These are phyloP conservation scores for Parauchenoglanis punctatus DNA, from an alignment of 2,797 vertebrate genomes.

Conservation along the genomic window DNA sequence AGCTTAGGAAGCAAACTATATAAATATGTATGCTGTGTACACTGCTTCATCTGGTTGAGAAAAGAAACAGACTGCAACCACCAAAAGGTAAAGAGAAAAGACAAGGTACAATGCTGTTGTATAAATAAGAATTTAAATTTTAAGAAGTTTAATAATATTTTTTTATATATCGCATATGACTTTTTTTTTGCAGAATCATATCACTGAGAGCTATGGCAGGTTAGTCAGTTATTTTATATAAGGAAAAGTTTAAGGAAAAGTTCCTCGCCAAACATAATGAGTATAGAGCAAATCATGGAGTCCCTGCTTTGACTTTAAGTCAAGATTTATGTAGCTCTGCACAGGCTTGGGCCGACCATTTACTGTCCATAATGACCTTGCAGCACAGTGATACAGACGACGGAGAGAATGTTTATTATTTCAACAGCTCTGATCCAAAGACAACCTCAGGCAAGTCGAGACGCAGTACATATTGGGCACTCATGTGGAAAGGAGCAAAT, in stretches of 20 bases:
- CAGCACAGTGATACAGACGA: conserved; percentile 49
- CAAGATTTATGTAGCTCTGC: conserved; percentile 42
- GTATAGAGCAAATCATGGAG: conserved; percentile 48
- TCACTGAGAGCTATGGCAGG: conserved; percentile 22
- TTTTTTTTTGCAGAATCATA: background rate
- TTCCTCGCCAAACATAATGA: conserved; percentile 56
- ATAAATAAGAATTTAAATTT: background rate
- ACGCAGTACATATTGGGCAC: background rate
- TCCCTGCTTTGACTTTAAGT: conserved; percentile 38
- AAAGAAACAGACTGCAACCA: background rate
- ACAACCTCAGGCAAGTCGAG: conserved; percentile 6
- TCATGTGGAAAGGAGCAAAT: background rate
- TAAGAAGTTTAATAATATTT: background rate
- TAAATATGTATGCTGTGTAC: background rate
- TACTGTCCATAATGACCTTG: conserved; percentile 8
- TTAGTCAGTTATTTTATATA: background rate
- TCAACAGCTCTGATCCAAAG: conserved; percentile 29
- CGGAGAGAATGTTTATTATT: conserved; percentile 59
- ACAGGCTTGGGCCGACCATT: conserved; percentile 59
- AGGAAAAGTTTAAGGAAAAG: conserved; percentile 41
- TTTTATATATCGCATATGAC: background rate
- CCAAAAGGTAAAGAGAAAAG: background rate
- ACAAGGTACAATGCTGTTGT: background rate
- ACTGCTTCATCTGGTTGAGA: background rate
- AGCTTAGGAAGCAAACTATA: background rate